Evolutionary conservation across 2,113 vertebrate species (phyloP), one percentile per base, ranked within the genome.

Genomic region (Xiphophorus maculatus): DNA sequence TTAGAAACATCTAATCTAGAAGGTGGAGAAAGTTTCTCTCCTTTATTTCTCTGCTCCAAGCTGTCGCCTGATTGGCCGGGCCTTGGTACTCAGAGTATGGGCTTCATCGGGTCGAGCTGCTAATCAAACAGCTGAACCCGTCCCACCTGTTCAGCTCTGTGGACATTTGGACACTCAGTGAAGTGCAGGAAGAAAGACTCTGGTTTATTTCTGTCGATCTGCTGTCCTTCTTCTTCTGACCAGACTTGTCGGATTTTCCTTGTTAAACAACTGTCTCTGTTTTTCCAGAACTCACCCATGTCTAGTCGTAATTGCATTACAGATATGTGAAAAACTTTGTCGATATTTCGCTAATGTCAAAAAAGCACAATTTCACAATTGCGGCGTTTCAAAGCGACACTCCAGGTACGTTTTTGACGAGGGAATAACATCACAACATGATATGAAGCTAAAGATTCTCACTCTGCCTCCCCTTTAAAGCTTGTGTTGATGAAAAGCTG

Each of bases 121-220:
- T 88, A 89, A 92, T 93, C 89, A 89, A 74, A 63, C 0, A 62
- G 64, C 72, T 28, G 76, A 77, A 28, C 87, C 73, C n/a, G 85
- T 84, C 82, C 84, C 72, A 63, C 86, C 74, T 80, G 78, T 87
- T 88, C 89, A 88, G 87, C 7, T 80, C 72, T 88, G 87, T 89
- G 92, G 86, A 82, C 74, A 84, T 60, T 94, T 87, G 94, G 89
- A 89, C 83, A 86, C 78, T 27, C 81, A 89, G 79, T 51, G 44
- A 87, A 89, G 79, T 58, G 3, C 76, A 86, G 87, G 79, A 58
- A 74, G 79, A 81, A 81, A 37, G 79, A 81, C 83, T 77, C 85
- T 91, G 85, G 77, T 81, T 89, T 71, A 87, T 88, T 77, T 85
- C 84, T 61, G 82, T 80, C 37, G 48, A 68, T 63, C 78, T 81